Conservation (phyloP, 2,113 vertebrate genomes). For the Stegostoma tigrinum region DNA sequence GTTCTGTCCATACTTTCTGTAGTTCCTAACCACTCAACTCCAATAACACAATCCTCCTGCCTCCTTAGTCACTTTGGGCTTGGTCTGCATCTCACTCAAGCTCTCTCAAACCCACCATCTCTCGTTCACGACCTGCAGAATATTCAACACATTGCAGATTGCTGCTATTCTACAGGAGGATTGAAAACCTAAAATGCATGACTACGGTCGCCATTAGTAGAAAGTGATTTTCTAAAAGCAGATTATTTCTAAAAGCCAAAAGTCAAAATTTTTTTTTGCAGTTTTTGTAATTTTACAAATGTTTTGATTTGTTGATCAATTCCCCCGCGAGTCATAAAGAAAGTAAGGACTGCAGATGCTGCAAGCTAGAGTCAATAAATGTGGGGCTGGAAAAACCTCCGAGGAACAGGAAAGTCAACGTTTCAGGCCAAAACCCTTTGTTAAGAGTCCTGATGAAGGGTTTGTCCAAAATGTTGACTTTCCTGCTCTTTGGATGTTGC, state of each 20-base stretch:
- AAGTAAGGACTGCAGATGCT: too few relatives aligned
- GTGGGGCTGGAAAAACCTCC: too few relatives aligned
- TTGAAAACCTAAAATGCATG: not conserved
- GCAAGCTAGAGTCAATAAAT: too few relatives aligned
- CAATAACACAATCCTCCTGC: not conserved
- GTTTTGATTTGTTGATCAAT: not conserved
- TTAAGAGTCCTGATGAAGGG: too few relatives aligned
- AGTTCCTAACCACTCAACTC: not conserved
- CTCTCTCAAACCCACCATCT: not conserved
- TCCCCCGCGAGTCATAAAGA: not conserved
- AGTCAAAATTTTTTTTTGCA: not conserved
- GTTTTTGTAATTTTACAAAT: not conserved
- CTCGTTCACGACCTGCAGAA: not conserved
- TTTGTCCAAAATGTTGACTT: too few relatives aligned
- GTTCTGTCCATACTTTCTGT: not conserved
- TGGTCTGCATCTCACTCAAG: not conserved
- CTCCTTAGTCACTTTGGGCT: not conserved
- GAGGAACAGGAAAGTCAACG: too few relatives aligned
- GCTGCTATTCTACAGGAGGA: not conserved
- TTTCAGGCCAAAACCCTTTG: too few relatives aligned
- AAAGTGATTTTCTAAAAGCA: not conserved
- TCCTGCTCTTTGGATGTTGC: too few relatives aligned
- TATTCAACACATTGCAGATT: not conserved
- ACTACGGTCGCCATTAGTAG: not conserved
- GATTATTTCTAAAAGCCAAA: not conserved